These are phyloP conservation scores for Temnothorax longispinosus DNA, from an alignment of 1,140 invertebrate species.

Conservation along the genomic window DNA sequence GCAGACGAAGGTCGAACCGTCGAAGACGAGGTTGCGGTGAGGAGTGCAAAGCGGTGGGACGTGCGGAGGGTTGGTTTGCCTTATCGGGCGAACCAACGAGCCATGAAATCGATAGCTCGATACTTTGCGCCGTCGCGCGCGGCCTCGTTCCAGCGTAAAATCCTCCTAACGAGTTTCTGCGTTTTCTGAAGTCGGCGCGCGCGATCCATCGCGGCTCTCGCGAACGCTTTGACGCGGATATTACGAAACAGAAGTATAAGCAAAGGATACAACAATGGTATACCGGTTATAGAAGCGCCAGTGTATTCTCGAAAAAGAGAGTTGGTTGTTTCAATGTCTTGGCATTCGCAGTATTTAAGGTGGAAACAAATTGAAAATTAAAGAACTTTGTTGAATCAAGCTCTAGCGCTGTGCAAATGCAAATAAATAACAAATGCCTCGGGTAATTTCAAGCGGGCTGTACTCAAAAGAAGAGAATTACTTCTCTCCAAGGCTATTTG, in stretches of 20 bases:
- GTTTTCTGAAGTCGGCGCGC: slow-evolving; percentile 64
- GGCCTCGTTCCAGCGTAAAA: slow-evolving; percentile 66
- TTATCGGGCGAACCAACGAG: slow-evolving; percentile 71
- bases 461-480: slow-evolving; percentile 6
- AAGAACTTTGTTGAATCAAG: slow-evolving; percentile 26
- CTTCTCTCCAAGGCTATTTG: neutral
- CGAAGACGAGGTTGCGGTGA: slow-evolving; percentile 53
- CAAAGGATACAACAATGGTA: slow-evolving; percentile 5
- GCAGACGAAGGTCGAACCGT: slow-evolving; percentile 65
- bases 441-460: neutral
- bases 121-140: slow-evolving; percentile 71
- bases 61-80: slow-evolving; percentile 51
- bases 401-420: neutral
- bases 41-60: slow-evolving; percentile 20
- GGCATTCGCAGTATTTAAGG: slow-evolving; percentile 9
- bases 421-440: slow-evolving; percentile 39
- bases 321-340: slow-evolving; percentile 5
- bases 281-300: neutral
- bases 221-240: slow-evolving; percentile 24
- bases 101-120: slow-evolving; percentile 76
- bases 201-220: slow-evolving; percentile 51
- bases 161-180: slow-evolving; percentile 73
- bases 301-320: slow-evolving; percentile 12
- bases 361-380: slow-evolving; percentile 25
- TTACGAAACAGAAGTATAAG: slow-evolving; percentile 5